A percentile compares a stretch with the other conserved stretches of the same genome.
Evolutionary conservation across 2,113 vertebrate genomes (phyloP).

Genomic region (Tursiops truncatus): DNA sequence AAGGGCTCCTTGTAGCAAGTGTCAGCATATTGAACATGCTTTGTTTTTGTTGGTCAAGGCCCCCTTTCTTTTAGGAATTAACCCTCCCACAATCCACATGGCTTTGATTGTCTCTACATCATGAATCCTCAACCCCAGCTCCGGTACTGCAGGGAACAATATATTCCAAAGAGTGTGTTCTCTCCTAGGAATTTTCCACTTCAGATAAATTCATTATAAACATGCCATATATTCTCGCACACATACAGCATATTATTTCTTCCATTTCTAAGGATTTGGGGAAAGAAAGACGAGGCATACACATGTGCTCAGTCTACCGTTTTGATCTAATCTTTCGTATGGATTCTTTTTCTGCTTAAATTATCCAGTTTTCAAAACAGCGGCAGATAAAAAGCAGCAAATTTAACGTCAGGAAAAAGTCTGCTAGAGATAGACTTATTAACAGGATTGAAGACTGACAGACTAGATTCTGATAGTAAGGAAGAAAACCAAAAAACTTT

Average conservation of each 20-base stretch:
- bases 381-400: background rate
- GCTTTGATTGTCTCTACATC: background rate
- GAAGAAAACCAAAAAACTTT: background rate
- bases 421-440: background rate
- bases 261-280: background rate
- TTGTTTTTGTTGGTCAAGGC: background rate
- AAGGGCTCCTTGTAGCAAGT: background rate
- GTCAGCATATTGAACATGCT: background rate
- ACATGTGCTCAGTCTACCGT: background rate
- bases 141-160: background rate
- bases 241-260: background rate
- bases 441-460: constrained; percentile 22
- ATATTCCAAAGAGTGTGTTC: background rate
- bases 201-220: constrained; percentile 14
- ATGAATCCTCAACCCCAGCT: background rate
- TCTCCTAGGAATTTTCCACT: background rate
- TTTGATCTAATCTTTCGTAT: background rate
- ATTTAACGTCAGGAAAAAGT: constrained; percentile 11
- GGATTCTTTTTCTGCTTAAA: background rate
- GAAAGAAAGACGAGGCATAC: background rate
- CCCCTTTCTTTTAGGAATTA: background rate
- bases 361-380: background rate
- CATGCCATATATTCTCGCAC: background rate
- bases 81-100: background rate
- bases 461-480: constrained; percentile 1